Evolutionary conservation across 2,113 vertebrate species (phyloP).

Genomic region (Onychorhynchus coronatus): DNA sequence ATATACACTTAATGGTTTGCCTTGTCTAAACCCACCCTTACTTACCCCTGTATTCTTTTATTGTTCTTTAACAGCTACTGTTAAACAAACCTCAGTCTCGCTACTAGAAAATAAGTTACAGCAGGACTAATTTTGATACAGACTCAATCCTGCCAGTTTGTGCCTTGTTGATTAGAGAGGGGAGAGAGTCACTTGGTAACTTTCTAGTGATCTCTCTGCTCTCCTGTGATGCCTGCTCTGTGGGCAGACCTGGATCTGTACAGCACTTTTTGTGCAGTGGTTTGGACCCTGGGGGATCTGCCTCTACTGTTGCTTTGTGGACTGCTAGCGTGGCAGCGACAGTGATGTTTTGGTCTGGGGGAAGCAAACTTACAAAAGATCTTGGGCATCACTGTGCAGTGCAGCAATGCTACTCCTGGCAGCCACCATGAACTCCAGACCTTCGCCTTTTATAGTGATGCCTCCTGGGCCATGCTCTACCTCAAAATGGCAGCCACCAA

Average conservation of each 20-base stretch:
- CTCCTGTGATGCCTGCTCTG: not conserved
- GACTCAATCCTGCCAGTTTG: not conserved
- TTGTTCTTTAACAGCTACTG: not conserved
- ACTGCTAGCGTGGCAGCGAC: not conserved
- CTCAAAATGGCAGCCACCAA: not conserved
- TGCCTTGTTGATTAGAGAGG: not conserved
- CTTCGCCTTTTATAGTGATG: not conserved
- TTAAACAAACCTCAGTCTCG: not conserved
- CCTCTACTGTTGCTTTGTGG: not conserved
- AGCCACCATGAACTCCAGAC: not conserved
- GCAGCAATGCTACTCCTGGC: not conserved
- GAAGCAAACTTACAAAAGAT: not conserved
- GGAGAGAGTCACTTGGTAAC: not conserved
- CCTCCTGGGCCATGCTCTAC: not conserved
- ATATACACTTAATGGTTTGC: not conserved
- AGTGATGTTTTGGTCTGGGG: not conserved
- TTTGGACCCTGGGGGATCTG: not conserved
- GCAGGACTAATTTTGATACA: not conserved
- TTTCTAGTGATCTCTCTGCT: fast-evolving
- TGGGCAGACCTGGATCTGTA: not conserved
- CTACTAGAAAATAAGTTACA: not conserved
- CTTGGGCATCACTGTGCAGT: not conserved
- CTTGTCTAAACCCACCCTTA: not conserved
- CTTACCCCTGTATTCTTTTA: not conserved
- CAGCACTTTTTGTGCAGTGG: not conserved